Evolutionary conservation across 1,140 invertebrate genomes (phyloP), one percentile per base, ranked within the genome.

Genomic region (Lucilia cuprina): DNA sequence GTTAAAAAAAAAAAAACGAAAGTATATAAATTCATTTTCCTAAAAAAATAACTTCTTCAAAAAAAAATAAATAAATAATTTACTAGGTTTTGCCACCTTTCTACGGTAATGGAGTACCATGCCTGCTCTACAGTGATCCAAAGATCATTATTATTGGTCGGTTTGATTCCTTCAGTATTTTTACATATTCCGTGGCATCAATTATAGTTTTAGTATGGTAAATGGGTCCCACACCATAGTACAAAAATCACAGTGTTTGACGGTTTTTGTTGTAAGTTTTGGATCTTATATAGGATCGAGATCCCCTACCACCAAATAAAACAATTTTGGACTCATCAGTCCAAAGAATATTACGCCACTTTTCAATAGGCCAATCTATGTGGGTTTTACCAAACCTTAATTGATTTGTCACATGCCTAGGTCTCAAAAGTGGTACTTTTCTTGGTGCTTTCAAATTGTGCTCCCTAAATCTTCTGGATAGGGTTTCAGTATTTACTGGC

Each of bases 221-320:
- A 25, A 86, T 83, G n/a, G 85, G 85, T 1, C 86, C 84, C 19
- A 87, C 84, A 47, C 86, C n/a, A 86, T 86, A 0, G 87, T 82
- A 12, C 25, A 83, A 8, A 55, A 55, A 55, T 55, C 34, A 34
- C 74, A 5, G 74, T 5, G 34, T 75, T 30, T 30, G 74, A 25
- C 34, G 74, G 74, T 75, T 25, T 25, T n/a, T n/a, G n/a, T n/a
- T n/a, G n/a, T n/a, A n/a, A n/a, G n/a, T n/a, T n/a, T n/a, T n/a
- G n/a, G n/a, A n/a, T 30, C 74, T 75, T 1, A 75, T 25, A 74
- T 85, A 13, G 25, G 65, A 85, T 82, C 50, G 41, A 25, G 82
- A 77, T 35, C 85, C 82, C 77, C 65, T 50, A 49, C 74, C 85
- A 35, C 85, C 75, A 78, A 85, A 49, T 25, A 87, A 65, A 77